These are phyloP conservation scores for Brachystomella parvula DNA, from an alignment of 1,140 invertebrate genomes.

Conservation along the genomic window DNA sequence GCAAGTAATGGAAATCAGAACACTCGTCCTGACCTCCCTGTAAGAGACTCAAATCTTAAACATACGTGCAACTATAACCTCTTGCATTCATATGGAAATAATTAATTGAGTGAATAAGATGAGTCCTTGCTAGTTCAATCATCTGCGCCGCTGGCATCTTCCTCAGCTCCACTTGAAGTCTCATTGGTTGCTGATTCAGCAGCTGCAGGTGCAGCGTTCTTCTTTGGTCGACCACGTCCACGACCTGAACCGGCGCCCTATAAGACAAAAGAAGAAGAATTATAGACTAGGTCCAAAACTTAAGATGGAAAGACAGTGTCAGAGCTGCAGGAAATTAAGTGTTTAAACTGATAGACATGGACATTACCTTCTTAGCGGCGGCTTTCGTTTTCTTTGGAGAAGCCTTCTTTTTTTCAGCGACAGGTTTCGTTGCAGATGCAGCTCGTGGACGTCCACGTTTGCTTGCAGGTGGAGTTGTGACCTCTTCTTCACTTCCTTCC, in stretches of 20 bases:
- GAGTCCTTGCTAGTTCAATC: constrained; percentile 20
- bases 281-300: too few species aligned
- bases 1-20: too few species aligned
- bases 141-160: constrained; percentile 18
- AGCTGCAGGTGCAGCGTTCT: not conserved
- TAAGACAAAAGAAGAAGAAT: constrained; percentile 11
- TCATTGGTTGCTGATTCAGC: not conserved
- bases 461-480: not conserved
- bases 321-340: not conserved
- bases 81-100: too few species aligned
- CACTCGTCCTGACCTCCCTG: too few species aligned
- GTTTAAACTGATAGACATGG: not conserved
- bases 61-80: too few species aligned
- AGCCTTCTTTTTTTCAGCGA: not conserved
- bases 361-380: not conserved
- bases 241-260: constrained; percentile 25
- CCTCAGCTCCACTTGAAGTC: constrained; percentile 6
- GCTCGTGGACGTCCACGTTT: not conserved
- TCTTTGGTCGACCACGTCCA: constrained; percentile 11
- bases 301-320: too few species aligned
- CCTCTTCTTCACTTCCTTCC: not conserved
- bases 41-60: too few species aligned
- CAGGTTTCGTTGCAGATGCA: not conserved
- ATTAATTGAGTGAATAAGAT: too few species aligned
- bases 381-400: not conserved